These are phyloP conservation scores for Ispidina picta DNA, from an alignment of 2,797 vertebrate species.

Conservation along the genomic window DNA sequence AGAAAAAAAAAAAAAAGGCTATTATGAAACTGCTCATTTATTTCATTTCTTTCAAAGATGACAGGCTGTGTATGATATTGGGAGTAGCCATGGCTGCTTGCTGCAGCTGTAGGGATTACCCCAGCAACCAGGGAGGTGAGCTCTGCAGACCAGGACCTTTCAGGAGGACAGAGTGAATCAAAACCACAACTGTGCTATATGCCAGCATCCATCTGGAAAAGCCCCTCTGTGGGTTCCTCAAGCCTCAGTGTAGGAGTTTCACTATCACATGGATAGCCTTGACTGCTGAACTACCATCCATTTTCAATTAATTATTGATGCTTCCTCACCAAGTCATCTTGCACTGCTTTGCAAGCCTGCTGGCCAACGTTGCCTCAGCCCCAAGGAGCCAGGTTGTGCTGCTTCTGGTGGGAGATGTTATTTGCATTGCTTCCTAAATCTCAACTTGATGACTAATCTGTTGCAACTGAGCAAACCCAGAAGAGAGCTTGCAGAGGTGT, in stretches of 20 bases:
- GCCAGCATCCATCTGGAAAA: slow-evolving; percentile 16
- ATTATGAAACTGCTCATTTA: slow-evolving; percentile 54
- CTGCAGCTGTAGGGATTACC: neutral
- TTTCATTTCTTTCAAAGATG: slow-evolving; percentile 44
- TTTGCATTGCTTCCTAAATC: slow-evolving; percentile 43
- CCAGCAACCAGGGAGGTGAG: neutral
- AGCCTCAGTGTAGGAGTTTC: neutral
- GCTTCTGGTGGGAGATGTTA: slow-evolving; percentile 27
- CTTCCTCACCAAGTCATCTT: neutral
- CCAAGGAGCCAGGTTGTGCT: slow-evolving; percentile 1
- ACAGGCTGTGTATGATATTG: neutral
- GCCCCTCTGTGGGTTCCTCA: neutral
- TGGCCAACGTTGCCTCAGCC: neutral
- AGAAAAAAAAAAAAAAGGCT: slow-evolving; percentile 9
- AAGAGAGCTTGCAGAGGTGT: slow-evolving; percentile 37
- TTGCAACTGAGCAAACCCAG: slow-evolving; percentile 56
- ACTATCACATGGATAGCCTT: neutral
- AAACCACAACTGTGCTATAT: neutral
- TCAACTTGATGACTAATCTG: slow-evolving; percentile 48
- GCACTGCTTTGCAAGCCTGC: neutral
- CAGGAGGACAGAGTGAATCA: neutral
- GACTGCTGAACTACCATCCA: neutral
- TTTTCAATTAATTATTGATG: slow-evolving; percentile 26
- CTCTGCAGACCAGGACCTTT: neutral
- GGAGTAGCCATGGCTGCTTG: neutral